Base-by-base conservation (phyloP, 2,888 invertebrate genomes). In the Clusia tigrina region DNA sequence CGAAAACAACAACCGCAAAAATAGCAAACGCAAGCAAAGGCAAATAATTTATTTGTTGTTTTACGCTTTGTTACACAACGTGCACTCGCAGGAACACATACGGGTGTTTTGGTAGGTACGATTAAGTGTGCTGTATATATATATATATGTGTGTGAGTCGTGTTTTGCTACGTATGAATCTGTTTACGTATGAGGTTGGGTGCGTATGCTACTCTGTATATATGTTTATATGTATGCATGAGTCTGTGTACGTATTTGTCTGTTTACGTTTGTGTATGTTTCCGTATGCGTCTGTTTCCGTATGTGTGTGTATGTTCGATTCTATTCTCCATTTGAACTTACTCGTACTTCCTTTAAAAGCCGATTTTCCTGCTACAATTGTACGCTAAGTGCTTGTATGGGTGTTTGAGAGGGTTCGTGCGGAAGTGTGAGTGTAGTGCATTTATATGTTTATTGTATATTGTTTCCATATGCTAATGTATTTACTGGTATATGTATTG, bases 1-100 rank as follows among this genome's bases (percentile, higher is more conserved):
- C 48, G 5, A 32, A 18, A 5, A 20, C 48, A 20, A 48, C 15
- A 10, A 42, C 9, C 9, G n/a, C 9, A 42, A 48, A 48, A 15
- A 48, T 5, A 9, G 48, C 20, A 18, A 20, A 48, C 6, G 3
- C 18, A 48, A 20, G 15, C 48, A 22, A 20, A 18, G 48, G 15
- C 20, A 18, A 5, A 48, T 48, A 20, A 48, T 48, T 48, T 22
- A 48, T 48, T 20, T 48, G 48, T 48, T 48, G 48, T 42, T 42
- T 3, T 22, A 48, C 48, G 48, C 22, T 48, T 48, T 15, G 48
- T 3, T 20, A 5, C 18, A 48, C 48, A 48, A 48, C 48, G 48
- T 20, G 48, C 48, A 48, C 2, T 42, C n/a, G 42, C 48, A 48
- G 12, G 12, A 6, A 32, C 32, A 32, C 32, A 32, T 12, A 32